These are phyloP conservation scores for Aplodontia rufa DNA, from an alignment of 2,113 vertebrate species.

Conservation along the genomic window DNA sequence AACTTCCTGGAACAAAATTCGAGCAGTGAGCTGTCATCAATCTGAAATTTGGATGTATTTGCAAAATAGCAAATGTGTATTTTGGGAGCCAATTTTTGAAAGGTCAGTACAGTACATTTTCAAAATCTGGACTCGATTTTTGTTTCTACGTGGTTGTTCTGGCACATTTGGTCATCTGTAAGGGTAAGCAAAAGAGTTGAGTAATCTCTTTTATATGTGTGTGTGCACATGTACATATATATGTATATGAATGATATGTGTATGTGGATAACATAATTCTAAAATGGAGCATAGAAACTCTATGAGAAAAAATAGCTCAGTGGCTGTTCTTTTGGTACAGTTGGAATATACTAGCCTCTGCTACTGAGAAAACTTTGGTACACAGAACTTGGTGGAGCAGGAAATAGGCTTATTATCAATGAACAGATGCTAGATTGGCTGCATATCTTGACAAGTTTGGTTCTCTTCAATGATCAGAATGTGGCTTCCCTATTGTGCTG, in stretches of 20 bases:
- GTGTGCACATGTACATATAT: too few relatives aligned
- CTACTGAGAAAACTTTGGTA: neutral
- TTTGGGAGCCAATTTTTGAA: slow-evolving; percentile 67
- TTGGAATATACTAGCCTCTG: neutral
- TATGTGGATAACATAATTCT: neutral
- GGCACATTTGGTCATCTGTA: slow-evolving; percentile 25
- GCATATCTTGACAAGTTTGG: neutral
- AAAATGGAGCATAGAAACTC: neutral
- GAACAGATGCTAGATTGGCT: slow-evolving; percentile 19
- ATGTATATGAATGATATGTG: neutral
- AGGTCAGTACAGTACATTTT: slow-evolving; percentile 59
- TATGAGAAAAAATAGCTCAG: neutral
- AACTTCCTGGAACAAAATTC: slow-evolving; percentile 37
- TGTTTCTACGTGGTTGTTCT: slow-evolving; percentile 55
- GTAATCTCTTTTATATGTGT: neutral
- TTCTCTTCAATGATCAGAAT: slow-evolving; percentile 20
- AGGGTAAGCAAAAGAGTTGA: slow-evolving; percentile 31
- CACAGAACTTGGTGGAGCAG: neutral
- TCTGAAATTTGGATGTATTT: slow-evolving; percentile 63
- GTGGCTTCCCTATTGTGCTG: neutral
- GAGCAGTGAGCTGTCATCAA: slow-evolving; percentile 43
- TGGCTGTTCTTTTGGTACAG: neutral
- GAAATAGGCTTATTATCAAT: neutral
- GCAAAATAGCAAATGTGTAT: slow-evolving; percentile 65
- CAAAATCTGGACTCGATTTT: slow-evolving; percentile 62